These are phyloP conservation scores for Serinus canaria DNA, from an alignment of 2,113 vertebrate species.

Conservation along the genomic window DNA sequence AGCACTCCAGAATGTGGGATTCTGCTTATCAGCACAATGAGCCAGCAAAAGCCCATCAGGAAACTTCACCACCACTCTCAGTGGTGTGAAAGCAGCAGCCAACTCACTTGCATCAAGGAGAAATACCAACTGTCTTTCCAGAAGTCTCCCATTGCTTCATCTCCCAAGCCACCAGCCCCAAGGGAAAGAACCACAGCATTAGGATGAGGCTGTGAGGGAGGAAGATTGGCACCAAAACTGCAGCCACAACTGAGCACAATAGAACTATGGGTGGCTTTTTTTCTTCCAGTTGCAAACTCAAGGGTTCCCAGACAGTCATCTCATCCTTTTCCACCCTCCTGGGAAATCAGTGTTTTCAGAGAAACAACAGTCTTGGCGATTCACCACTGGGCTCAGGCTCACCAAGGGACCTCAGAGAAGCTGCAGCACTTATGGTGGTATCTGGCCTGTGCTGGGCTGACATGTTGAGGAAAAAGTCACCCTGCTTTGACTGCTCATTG, in stretches of 20 bases:
- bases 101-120: rapidly evolving
- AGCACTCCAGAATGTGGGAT: not conserved
- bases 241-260: not conserved
- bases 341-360: not conserved
- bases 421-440: not conserved
- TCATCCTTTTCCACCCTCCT: not conserved
- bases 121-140: not conserved
- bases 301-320: not conserved
- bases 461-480: not conserved
- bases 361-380: not conserved
- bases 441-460: not conserved
- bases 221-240: not conserved
- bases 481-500: not conserved
- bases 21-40: not conserved
- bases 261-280: not conserved
- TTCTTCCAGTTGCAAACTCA: not conserved
- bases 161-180: not conserved
- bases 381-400: not conserved
- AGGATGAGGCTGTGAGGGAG: not conserved
- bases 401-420: not conserved
- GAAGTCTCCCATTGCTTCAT: not conserved
- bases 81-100: not conserved
- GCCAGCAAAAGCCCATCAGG: not conserved
- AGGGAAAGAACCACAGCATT: not conserved
- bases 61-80: not conserved